A percentile compares a stretch with the other conserved stretches of the same genome.
These are phyloP conservation scores for Muschampia plurimacula DNA, from an alignment of 2,888 invertebrate genomes.

Conservation along the genomic window DNA sequence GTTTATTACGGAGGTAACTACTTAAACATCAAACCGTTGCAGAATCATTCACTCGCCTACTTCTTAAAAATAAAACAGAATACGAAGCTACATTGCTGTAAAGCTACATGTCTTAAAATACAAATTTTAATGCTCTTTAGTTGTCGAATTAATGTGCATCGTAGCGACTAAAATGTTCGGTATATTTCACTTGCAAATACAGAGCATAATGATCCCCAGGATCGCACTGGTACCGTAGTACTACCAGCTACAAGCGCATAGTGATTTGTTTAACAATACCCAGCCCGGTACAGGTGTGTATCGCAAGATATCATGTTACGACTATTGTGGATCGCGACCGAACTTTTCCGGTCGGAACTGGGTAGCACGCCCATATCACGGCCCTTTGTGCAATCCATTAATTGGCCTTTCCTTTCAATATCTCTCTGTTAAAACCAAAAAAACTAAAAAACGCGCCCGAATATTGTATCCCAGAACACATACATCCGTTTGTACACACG, in stretches of 20 bases:
- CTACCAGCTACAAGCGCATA: not conserved
- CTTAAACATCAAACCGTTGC: no score
- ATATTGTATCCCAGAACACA: slow-evolving; percentile 65
- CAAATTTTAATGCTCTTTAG: slow-evolving; percentile 25
- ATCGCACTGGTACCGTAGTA: slow-evolving; percentile 2
- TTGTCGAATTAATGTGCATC: slow-evolving; percentile 12
- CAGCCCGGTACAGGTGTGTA: slow-evolving; percentile 69
- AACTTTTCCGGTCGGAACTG: slow-evolving; percentile 84
- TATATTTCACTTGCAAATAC: slow-evolving; percentile 32
- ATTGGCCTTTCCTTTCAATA: slow-evolving; percentile 82
- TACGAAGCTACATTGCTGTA: no score
- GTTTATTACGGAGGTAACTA: no score
- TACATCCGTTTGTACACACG: slow-evolving; percentile 66
- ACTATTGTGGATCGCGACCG: slow-evolving; percentile 70
- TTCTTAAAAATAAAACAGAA: no score
- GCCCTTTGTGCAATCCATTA: slow-evolving; percentile 71
- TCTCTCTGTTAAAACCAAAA: slow-evolving; percentile 56
- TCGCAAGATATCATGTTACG: slow-evolving; percentile 70
- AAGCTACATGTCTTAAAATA: not conserved
- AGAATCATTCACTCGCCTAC: no score
- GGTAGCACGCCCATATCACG: slow-evolving; percentile 67
- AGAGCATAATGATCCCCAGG: slow-evolving; percentile 10
- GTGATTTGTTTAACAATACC: slow-evolving; percentile 27
- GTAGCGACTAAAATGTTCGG: slow-evolving; percentile 19
- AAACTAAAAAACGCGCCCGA: slow-evolving; percentile 56